Evolutionary conservation across 1,140 invertebrate species (phyloP), one percentile per base, ranked within the genome.

Genomic region (Brachystomella parvula): DNA sequence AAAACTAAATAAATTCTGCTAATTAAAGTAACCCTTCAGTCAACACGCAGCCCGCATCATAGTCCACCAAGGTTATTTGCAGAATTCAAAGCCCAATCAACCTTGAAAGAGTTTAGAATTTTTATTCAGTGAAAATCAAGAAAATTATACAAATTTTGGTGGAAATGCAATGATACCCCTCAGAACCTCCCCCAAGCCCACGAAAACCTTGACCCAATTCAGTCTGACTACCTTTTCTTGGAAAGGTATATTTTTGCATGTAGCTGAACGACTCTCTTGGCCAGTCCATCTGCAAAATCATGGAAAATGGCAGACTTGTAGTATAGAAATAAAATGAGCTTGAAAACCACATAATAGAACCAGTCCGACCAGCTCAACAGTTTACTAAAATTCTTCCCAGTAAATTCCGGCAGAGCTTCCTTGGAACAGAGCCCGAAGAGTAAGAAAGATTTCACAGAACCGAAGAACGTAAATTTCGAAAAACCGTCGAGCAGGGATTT

Each of bases 401-500:
- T 26, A 29, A 62, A 62, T 3, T 39, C 35, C 24, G 60, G 60
- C 21, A 62, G 60, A 21, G 60, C 60, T 47, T 62, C 60, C 29
- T 39, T 47, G 39, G 60, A 62, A 29, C 33, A 35, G 15, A 62
- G 60, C 19, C 60, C 60, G 24, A 39, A 32, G 15, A 31, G 28
- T 3, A 62, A 26, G 60, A 31, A 62, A 3, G 60, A 62, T 26
- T 29, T 39, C 6, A 62, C 39, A 3, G 60, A 62, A 2, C 60
- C 60, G 44, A 62, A 62, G 33, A 24, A 62, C 24, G 35, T 39
- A 32, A 44, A 35, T 29, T 39, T 24, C 30, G 6, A 15, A 26
- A 62, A 19, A 3, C 60, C 60, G 60, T 62, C 60, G 33, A 62
- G 26, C 26, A 62, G 31, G 2, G 60, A 19, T 29, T 62, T 62